Evolutionary conservation across 2,888 invertebrate genomes (phyloP).

Genomic region (Bibio marci): DNA sequence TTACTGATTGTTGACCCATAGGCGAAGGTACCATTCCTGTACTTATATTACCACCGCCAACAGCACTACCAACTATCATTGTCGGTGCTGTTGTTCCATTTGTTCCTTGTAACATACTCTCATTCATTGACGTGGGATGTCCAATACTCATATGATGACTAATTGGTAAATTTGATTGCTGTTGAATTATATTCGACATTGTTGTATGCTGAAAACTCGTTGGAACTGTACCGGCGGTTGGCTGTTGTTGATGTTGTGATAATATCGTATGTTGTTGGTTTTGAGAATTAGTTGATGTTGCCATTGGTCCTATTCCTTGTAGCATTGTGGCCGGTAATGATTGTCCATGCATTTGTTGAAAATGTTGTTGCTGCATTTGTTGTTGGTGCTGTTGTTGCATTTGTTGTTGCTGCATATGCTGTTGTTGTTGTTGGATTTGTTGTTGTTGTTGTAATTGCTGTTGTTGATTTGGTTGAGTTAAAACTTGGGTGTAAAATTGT

Average conservation of each 20-base stretch:
- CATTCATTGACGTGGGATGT: too few relatives aligned
- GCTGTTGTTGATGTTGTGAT: constrained; percentile 2
- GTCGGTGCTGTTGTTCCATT: too few relatives aligned
- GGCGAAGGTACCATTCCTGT: too few relatives aligned
- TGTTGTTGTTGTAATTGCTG: constrained; percentile 17
- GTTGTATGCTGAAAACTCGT: too few relatives aligned
- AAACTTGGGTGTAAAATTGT: constrained; percentile 6
- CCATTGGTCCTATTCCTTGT: constrained; percentile 3
- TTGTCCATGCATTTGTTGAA: constrained; percentile 16
- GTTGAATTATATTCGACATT: too few relatives aligned
- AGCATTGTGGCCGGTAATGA: constrained; percentile 18
- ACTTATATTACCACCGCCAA: too few relatives aligned
- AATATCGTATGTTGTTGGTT: constrained; percentile 7
- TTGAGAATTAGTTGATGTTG: constrained; percentile 6
- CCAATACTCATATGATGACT: too few relatives aligned
- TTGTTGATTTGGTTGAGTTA: constrained; percentile 12
- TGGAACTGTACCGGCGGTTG: neutral
- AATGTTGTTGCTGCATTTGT: constrained; percentile 21
- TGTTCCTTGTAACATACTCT: too few relatives aligned
- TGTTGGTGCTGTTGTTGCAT: constrained; percentile 32
- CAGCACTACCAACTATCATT: too few relatives aligned
- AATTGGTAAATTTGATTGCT: too few relatives aligned
- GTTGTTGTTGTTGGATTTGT: constrained; percentile 25
- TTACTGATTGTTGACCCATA: too few relatives aligned
- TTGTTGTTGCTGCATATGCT: constrained; percentile 17